phyloP scores from a whole-genome alignment of 2,888 invertebrate species.

The Perithous albicinctus region DNA sequence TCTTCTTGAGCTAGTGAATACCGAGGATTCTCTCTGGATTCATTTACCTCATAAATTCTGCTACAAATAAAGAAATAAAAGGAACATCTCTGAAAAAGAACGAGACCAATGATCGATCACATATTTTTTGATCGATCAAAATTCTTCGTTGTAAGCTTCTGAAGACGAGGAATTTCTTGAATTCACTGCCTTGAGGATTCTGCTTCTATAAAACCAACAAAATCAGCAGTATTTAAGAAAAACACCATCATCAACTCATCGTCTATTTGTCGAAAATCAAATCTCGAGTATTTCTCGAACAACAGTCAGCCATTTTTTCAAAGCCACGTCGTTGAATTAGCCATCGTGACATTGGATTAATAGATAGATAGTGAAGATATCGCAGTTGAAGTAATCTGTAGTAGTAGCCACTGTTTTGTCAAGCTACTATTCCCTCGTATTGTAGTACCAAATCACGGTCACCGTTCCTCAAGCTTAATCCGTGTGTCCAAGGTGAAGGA shows the following conservation, averaged over 20 bases:
- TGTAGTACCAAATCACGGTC: background rate
- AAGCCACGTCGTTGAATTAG: background rate
- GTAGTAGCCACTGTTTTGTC: background rate
- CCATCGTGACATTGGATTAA: background rate
- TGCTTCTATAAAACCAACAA: background rate
- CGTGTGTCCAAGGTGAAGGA: background rate
- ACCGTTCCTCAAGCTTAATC: background rate
- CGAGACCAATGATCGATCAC: too few relatives aligned
- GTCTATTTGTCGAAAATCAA: background rate
- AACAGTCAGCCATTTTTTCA: background rate
- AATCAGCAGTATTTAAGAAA: background rate
- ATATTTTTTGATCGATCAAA: background rate
- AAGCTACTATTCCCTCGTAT: background rate
- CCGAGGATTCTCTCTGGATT: background rate
- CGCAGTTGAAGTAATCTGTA: background rate
- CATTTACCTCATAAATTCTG: background rate
- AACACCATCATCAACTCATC: too few relatives aligned
- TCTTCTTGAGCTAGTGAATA: constrained; percentile 24
- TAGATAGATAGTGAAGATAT: background rate
- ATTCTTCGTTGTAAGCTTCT: constrained; percentile 18
- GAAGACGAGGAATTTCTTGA: background rate
- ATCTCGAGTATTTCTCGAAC: background rate
- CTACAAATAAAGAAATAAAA: background rate
- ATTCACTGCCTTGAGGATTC: background rate
- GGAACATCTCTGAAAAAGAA: too few relatives aligned